Evolutionary conservation across 2,113 vertebrate genomes (phyloP), one percentile per base, ranked within the genome.

Genomic region (Acrocephalus arundinaceus): DNA sequence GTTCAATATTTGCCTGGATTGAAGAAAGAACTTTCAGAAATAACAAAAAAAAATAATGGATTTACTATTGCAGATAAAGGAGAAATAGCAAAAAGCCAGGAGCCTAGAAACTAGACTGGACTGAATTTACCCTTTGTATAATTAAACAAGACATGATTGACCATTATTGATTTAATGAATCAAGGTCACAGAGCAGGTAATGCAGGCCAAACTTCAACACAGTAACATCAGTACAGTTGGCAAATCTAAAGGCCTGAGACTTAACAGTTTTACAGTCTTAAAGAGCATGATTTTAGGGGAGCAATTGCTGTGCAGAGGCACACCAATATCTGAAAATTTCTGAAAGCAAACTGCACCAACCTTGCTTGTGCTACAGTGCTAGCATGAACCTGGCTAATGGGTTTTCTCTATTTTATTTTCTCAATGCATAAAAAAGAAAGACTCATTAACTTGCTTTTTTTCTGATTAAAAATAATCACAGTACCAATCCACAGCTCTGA

Each of bases 161-260:
- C 66, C 17, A 16, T 74, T 85, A 73, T 39, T 24, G 52, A 93
- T 93, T 74, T 63, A 63, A 85, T 15, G 57, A 88, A 79, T 43
- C 73, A 88, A 91, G 83, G 92, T 86, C 79, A 83, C 76, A 63
- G 33, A 70, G 43, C 46, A 90, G 87, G 78, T 75, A 54, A 49
- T 6, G 6, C 49, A 59, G 63, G 43, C 43, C 87, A 87, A 48
- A 30, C 22, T 84, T 87, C 52, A 91, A 51, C 45, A 63, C 1
- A 10, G 43, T 18, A 23, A 3, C 59, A 71, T 84, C 72, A 59
- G 59, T 66, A 55, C 46, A 51, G 13, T 0, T 67, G 63, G n/a
- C 49, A 85, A 83, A 61, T 39, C 49, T 58, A 66, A 66, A 91
- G 85, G 41, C 49, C 51, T 80, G 78, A 79, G 21, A 61, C 77